Evolutionary conservation across 2,888 invertebrate genomes (phyloP), one percentile per base, ranked within the genome.

Genomic region (Cremastinae sp.): DNA sequence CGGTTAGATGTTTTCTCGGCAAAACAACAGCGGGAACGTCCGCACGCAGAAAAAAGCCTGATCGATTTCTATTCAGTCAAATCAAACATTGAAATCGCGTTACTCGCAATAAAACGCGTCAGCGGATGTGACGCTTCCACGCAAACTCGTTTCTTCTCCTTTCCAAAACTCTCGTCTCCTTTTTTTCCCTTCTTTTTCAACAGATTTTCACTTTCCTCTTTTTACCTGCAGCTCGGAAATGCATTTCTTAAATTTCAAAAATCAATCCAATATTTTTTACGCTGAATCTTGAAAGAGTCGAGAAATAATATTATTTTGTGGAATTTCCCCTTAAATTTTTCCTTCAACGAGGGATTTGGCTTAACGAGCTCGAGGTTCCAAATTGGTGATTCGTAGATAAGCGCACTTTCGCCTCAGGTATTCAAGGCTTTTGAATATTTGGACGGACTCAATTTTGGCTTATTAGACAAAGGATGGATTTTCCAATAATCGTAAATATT

Each of bases 11-110:
- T 72, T 72, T 73, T 68, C 68, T 58, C 68, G 68, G 41, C 58
- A 68, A 68, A 20, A n/a, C 61, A 66, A 38, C 56, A 58, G 54
- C 56, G 66, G 58, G 62, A 66, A 64, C 56, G 16, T 14, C 28
- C 58, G 20, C 9, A 12, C 38, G 41, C 47, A 47, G 22, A 41
- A 20, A n/a, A 34, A 28, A 22, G 38, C n/a, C 18, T 53, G 69
- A 76, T 76, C 76, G 76, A 76, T 76, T 76, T 76, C 76, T 64
- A 72, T 76, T 76, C 68, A 76, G 58, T 64, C 47, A 20, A 41
- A 73, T 71, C 64, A 76, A 76, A 76, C 72, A 75, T 75, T 72
- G 76, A 64, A 72, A 72, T 72, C 72, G 72, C 58, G 53, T 73
- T 69, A 69, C 62, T 59, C 38, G 28, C 49, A 47, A 41, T 45